These are phyloP conservation scores for Callosobruchus maculatus DNA, from an alignment of 2,888 invertebrate species.

Conservation along the genomic window DNA sequence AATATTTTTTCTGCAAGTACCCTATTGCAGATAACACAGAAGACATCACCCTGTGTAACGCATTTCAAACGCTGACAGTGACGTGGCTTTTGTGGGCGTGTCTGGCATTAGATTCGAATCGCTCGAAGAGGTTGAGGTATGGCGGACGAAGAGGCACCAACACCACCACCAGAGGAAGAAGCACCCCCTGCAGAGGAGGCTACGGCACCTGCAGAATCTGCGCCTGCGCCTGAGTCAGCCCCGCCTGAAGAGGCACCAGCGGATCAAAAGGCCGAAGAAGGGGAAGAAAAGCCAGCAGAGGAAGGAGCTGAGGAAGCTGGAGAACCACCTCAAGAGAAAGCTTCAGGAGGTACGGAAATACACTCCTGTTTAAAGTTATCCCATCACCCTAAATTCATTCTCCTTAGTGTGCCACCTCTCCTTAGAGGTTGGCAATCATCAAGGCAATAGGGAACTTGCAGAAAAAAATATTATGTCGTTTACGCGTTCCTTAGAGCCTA, in stretches of 20 bases:
- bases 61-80: too few relatives aligned
- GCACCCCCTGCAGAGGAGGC: background rate
- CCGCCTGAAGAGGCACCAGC: background rate
- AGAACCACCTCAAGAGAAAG: background rate
- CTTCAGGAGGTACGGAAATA: background rate
- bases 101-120: too few relatives aligned
- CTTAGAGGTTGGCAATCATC: too few relatives aligned
- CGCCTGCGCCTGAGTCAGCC: background rate
- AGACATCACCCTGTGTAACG: too few relatives aligned
- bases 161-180: background rate
- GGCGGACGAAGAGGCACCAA: constrained; percentile 4
- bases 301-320: background rate
- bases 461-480: too few relatives aligned
- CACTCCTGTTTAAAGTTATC: background rate
- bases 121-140: too few relatives aligned
- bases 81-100: too few relatives aligned
- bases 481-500: too few relatives aligned
- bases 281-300: background rate
- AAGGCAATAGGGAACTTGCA: too few relatives aligned
- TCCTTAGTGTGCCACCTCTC: too few relatives aligned
- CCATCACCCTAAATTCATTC: background rate
- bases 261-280: background rate
- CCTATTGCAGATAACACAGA: too few relatives aligned
- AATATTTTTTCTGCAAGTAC: too few relatives aligned
- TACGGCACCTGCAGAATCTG: background rate